Percentiles rank a stretch among this genome's conserved stretches.
These are phyloP conservation scores for Atlantisia rogersi DNA, from an alignment of 2,113 vertebrate species.

Conservation along the genomic window DNA sequence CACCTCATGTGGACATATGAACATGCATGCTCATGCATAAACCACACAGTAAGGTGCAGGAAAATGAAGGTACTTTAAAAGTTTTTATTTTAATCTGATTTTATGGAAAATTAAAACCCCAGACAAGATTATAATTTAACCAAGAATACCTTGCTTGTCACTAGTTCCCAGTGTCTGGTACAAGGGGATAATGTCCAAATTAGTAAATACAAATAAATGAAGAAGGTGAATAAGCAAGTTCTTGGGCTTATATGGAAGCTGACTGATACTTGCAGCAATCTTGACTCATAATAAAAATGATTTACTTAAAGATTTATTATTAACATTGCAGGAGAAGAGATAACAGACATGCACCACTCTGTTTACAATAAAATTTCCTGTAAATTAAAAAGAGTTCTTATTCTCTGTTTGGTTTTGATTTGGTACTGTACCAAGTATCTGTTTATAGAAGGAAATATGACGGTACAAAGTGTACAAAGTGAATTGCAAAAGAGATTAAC, in stretches of 20 bases:
- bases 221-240: not conserved
- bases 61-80: not conserved
- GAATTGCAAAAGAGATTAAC: not conserved
- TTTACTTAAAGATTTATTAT: constrained; percentile 47
- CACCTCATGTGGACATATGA: not conserved
- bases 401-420: constrained; percentile 42
- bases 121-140: not conserved
- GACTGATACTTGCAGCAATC: constrained; percentile 16
- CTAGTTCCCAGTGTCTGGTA: not conserved
- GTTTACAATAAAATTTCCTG: constrained; percentile 37
- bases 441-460: constrained; percentile 52
- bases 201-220: not conserved
- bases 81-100: not conserved
- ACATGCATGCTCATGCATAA: not conserved
- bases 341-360: constrained; percentile 24
- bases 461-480: not conserved
- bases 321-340: constrained; percentile 54
- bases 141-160: not conserved
- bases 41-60: not conserved
- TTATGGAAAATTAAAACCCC: not conserved
- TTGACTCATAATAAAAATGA: constrained; percentile 47
- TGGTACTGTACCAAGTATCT: constrained; percentile 45
- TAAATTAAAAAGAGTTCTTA: constrained; percentile 56
- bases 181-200: not conserved
- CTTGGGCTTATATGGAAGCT: not conserved